phyloP scores from a whole-genome alignment of 2,888 invertebrate species.

The Chrysomela aeneicollis region DNA sequence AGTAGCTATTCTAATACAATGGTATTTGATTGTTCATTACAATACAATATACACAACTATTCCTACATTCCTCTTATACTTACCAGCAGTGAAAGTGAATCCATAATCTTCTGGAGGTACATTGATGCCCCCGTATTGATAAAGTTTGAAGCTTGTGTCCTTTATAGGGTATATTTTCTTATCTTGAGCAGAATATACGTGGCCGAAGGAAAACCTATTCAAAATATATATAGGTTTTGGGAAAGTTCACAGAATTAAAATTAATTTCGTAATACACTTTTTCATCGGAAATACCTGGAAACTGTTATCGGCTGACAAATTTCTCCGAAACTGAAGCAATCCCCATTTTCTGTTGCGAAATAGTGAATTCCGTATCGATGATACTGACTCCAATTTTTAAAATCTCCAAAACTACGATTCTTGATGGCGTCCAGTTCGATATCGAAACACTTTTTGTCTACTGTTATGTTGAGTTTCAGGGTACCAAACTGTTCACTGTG shows the following conservation, averaged over 20 bases:
- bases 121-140: constrained; percentile 70
- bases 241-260: no score
- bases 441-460: constrained; percentile 64
- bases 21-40: no score
- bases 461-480: constrained; percentile 64
- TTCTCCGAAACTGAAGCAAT: constrained; percentile 68
- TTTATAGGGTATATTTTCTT: constrained; percentile 60
- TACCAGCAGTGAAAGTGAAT: constrained; percentile 69
- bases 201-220: constrained; percentile 71
- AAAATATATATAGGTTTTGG: no score
- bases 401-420: constrained; percentile 73
- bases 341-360: constrained; percentile 73
- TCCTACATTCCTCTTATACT: no score
- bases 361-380: constrained; percentile 77
- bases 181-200: constrained; percentile 63
- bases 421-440: constrained; percentile 70
- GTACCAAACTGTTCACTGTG: constrained; percentile 81
- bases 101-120: constrained; percentile 69
- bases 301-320: constrained; percentile 71
- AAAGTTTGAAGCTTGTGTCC: constrained; percentile 65
- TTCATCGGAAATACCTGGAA: no score
- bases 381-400: constrained; percentile 71
- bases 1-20: no score
- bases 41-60: no score
- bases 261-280: no score